Conservation (phyloP, 2,888 invertebrate genomes). For the Drosophila buzzatii region DNA sequence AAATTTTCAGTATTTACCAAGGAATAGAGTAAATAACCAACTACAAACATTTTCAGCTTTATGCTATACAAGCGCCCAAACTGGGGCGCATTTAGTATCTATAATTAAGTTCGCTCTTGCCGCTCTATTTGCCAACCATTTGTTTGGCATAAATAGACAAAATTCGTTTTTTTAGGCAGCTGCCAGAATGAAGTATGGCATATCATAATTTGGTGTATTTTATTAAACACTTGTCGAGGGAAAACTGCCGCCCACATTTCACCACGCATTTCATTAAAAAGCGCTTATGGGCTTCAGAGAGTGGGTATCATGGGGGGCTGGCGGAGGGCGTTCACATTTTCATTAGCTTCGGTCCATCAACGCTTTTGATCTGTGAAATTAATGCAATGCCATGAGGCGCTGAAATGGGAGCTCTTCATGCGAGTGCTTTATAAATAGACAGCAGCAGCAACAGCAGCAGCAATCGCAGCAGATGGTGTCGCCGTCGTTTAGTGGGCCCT, state of each 20-base stretch:
- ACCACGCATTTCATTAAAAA: slow-evolving; percentile 71
- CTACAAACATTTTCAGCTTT: background rate
- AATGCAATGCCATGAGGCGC: slow-evolving; percentile 71
- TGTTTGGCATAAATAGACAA: slow-evolving; percentile 20
- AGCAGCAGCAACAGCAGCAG: slow-evolving; percentile 3
- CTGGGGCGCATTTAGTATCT: background rate
- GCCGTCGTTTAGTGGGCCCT: background rate
- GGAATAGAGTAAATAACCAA: too few relatives aligned
- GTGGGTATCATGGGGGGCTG: background rate
- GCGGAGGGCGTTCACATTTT: slow-evolving; percentile 49
- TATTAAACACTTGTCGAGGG: slow-evolving; percentile 58
- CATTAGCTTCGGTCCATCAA: slow-evolving; percentile 71
- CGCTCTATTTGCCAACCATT: slow-evolving; percentile 40
- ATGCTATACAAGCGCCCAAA: background rate
- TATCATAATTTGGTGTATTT: slow-evolving; percentile 47
- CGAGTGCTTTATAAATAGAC: slow-evolving; percentile 65
- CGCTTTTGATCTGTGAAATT: slow-evolving; percentile 80
- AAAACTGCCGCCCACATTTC: slow-evolving; percentile 34
- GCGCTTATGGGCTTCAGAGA: slow-evolving; percentile 44
- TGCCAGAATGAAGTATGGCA: slow-evolving; percentile 38
- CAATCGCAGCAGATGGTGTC: background rate
- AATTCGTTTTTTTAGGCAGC: slow-evolving; percentile 19
- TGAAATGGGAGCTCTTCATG: slow-evolving; percentile 44
- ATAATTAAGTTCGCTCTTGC: slow-evolving; percentile 24
- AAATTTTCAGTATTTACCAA: background rate